Base-by-base conservation (phyloP, 2,888 invertebrate genomes). In the Rhimphoctona megacephalus region DNA sequence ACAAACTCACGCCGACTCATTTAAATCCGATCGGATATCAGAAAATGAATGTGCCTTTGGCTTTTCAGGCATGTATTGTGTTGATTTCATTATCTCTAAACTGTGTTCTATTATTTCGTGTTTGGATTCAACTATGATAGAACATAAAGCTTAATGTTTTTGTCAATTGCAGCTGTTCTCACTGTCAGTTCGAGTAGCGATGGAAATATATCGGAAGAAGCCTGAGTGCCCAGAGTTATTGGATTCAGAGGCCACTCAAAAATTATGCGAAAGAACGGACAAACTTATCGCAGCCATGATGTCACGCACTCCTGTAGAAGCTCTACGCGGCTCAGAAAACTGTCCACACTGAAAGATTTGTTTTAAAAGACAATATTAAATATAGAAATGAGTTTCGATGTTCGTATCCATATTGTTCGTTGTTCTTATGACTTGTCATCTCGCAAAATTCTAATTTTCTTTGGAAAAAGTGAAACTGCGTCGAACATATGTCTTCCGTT, bases 231-330 rank as follows among this genome's bases (percentile, higher is more conserved):
- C 66, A 9, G 74, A 67, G 11, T 39, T 82, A 17, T 19, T 1
- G 19, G 82, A 82, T 54, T 61, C 67, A 17, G 25, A 46, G 33
- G 39, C 82, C 36, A 76, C 66, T 11, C 73, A 54, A 73, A n/a
- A 33, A 22, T 73, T 73, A 22, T 54, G 36, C 36, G 73, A 54
- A 57, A n/a, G 22, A 36, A 22, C 54, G 17, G 36, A 73, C 22
- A 54, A 54, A 0, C 36, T 73, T 19, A 73, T 73, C 6, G 36
- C 54, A n/a, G 54, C 73, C 17, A 73, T 73, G 73, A 73, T 73
- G 72, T 54, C 54, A 72, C 54, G 54, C 36, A 73, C 73, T 8
- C 73, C 73, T 19, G 22, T 36, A 73, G 33, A 52, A n/a, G 73
- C 73, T n/a, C 14, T 73, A 2, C 54, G 73, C n/a, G 9, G 19